Evolutionary conservation across 2,888 invertebrate species (phyloP).

Genomic region (Tricholauxania praeusta): DNA sequence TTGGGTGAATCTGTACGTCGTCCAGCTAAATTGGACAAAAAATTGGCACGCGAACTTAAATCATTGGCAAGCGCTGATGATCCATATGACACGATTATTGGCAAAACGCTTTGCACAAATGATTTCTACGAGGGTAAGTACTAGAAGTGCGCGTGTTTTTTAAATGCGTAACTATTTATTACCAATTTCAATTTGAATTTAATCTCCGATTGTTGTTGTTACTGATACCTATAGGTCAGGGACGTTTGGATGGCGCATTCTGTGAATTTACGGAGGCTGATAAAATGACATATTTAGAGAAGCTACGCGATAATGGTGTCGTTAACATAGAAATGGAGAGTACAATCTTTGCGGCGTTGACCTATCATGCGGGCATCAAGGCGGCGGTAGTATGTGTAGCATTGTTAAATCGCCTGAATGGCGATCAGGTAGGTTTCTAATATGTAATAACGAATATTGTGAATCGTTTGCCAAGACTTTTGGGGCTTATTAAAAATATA

Average conservation of each 20-base stretch:
- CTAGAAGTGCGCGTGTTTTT: slow-evolving; percentile 30
- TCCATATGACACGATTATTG: slow-evolving; percentile 88
- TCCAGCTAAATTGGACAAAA: slow-evolving; percentile 86
- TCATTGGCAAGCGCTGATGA: slow-evolving; percentile 79
- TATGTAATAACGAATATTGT: not conserved
- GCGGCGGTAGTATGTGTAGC: slow-evolving; percentile 96
- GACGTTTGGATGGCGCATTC: slow-evolving; percentile 95
- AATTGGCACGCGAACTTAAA: slow-evolving; percentile 83
- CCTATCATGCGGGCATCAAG: slow-evolving; percentile 91
- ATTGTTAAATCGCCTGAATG: slow-evolving; percentile 89
- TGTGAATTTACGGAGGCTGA: slow-evolving; percentile 93
- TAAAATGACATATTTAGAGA: slow-evolving; percentile 87
- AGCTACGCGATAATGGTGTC: slow-evolving; percentile 82
- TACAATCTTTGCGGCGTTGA: slow-evolving; percentile 91
- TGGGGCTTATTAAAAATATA: too few species aligned
- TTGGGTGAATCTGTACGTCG: slow-evolving; percentile 85
- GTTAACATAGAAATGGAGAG: slow-evolving; percentile 99
- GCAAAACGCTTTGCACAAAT: slow-evolving; percentile 95
- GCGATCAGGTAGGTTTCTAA: slow-evolving; percentile 82
- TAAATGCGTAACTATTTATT: not conserved
- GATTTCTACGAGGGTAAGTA: slow-evolving; percentile 95
- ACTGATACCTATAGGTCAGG: slow-evolving; percentile 77
- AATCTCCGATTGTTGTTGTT: not conserved
- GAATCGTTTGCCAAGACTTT: too few species aligned
- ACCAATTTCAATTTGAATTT: not conserved